These are phyloP conservation scores for Rosalia funebris DNA, from an alignment of 2,888 invertebrate species.

Conservation along the genomic window DNA sequence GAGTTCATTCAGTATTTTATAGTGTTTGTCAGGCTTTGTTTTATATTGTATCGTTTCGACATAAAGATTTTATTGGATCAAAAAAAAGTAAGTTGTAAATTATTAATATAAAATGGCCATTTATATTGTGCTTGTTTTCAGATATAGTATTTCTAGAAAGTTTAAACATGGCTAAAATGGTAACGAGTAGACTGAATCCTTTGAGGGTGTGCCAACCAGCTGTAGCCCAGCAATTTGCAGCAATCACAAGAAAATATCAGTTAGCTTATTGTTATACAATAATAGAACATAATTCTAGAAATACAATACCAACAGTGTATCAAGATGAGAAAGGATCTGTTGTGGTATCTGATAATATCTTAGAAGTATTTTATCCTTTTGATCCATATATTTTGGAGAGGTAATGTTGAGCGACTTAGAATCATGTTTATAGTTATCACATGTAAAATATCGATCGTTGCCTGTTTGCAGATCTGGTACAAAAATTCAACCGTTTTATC, in stretches of 20 bases:
- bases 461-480: conserved; percentile 47
- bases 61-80: conserved; percentile 80
- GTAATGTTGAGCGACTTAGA: too few relatives aligned
- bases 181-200: conserved; percentile 89
- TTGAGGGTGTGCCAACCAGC: conserved; percentile 81
- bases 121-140: too few relatives aligned
- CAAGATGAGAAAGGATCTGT: conserved; percentile 64
- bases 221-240: conserved; percentile 83
- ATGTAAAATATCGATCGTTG: background rate
- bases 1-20: conserved; percentile 89
- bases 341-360: conserved; percentile 61
- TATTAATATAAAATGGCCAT: too few relatives aligned
- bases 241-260: conserved; percentile 84
- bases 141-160: conserved; percentile 82
- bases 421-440: too few relatives aligned
- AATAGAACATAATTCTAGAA: conserved; percentile 83
- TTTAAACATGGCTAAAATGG: conserved; percentile 85
- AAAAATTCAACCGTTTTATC: conserved; percentile 64
- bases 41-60: conserved; percentile 90
- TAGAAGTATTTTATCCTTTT: conserved; percentile 84
- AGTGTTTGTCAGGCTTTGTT: conserved; percentile 92
- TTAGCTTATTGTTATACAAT: conserved; percentile 92
- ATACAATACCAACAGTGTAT: conserved; percentile 69
- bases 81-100: conserved; percentile 80
- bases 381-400: conserved; percentile 84